A percentile compares a stretch with the other conserved stretches of the same genome.
These are phyloP conservation scores for Redunca redunca DNA, from an alignment of 2,113 vertebrate genomes.

Conservation along the genomic window DNA sequence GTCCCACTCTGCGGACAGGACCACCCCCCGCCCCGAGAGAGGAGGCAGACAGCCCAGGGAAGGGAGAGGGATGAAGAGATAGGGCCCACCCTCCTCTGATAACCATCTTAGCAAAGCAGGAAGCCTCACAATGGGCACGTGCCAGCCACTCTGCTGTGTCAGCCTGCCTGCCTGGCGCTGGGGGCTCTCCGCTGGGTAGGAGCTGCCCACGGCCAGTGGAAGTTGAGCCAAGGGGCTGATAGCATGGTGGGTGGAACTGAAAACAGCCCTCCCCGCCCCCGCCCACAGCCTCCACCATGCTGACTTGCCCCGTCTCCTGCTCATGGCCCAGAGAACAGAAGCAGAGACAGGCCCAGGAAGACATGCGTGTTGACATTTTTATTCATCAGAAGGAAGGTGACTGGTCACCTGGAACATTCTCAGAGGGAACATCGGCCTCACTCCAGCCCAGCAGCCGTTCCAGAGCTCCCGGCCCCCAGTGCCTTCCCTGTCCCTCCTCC, in stretches of 20 bases:
- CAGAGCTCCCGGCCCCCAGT: not conserved
- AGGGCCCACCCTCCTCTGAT: not conserved
- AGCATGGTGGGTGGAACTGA: too few species aligned
- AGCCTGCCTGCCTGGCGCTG: not conserved
- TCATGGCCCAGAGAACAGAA: not conserved
- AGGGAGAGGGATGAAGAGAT: not conserved
- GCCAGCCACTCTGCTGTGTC: not conserved
- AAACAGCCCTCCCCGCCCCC: too few species aligned
- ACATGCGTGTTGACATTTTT: conserved; percentile 33
- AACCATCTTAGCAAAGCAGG: not conserved
- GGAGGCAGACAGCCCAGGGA: not conserved
- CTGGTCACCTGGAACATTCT: not conserved
- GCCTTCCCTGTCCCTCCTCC: not conserved
- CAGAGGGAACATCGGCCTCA: not conserved
- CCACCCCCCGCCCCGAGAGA: not conserved
- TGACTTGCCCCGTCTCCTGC: not conserved
- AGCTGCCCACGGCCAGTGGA: not conserved
- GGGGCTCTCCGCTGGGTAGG: not conserved
- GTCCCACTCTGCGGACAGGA: not conserved
- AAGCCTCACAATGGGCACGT: not conserved
- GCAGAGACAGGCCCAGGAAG: not conserved
- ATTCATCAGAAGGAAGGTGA: conserved; percentile 40
- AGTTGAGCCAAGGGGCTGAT: not conserved
- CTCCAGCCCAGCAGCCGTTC: not conserved
- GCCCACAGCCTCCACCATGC: not conserved